Base-by-base conservation (phyloP, 2,888 invertebrate genomes). In the Erebia ligea region DNA sequence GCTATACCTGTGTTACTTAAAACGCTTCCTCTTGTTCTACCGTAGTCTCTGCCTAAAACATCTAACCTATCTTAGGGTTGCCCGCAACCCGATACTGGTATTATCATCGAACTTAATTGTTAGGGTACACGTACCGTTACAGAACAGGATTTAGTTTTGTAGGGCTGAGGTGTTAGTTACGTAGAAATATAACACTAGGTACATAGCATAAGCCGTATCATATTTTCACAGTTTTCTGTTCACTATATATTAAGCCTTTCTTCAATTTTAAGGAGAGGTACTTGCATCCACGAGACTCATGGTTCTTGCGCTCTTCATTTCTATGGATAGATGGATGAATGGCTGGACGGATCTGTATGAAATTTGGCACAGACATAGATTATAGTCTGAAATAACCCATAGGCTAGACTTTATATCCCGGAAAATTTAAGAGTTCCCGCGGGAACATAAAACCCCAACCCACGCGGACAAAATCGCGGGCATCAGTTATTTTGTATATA, bases 81-180 rank as follows among this genome's bases (percentile, higher is more conserved):
- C 79, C 72, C 42, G 90, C 86, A 89, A 91, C 83, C 77, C 77
- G 86, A 91, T 90, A 86, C 86, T 82, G 82, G 85, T 83, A 86
- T 86, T 86, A 87, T 86, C 86, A 84, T 87, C 83, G 85, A 85
- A 84, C 81, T 83, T 84, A 89, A 90, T 88, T 87, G 89, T 86
- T 85, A 84, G 83, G 81, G 78, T 79, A 80, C 82, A 79, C 80
- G 78, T 78, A 77, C 77, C 76, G 71, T 67, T 69, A 76, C 80
- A 87, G 86, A 67, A 76, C 79, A 87, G 86, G 57, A 67, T 58
- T 67, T 15, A 48, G 58, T 67, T 58, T 42, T 86, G 86, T 86
- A 86, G 88, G 84, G 79, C 82, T 82, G 52, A 45, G 63, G 58
- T 70, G 62, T 71, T 48, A 21, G 57, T 66, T 62, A 66, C 69